phyloP scores from a whole-genome alignment of 1,140 invertebrate species.

The Pogonognathellus flavescens region DNA sequence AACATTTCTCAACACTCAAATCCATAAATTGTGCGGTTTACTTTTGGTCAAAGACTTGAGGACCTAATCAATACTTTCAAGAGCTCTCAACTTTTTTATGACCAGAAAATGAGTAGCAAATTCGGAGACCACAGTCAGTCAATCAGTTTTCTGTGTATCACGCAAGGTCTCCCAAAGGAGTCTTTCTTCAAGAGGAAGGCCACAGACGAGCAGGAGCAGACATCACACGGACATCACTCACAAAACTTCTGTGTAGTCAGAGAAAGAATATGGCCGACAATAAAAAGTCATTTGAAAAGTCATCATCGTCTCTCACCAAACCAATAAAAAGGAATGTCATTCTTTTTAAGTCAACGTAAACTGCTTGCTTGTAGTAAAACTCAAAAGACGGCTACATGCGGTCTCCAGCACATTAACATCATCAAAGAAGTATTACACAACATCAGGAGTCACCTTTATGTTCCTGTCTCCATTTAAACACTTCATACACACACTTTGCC shows the following conservation, averaged over 20 bases:
- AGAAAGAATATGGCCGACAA: background rate
- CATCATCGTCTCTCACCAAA: conserved; percentile 45
- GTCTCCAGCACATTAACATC: too few species aligned
- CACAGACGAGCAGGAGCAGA: background rate
- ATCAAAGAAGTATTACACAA: too few species aligned
- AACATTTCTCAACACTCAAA: conserved; percentile 24
- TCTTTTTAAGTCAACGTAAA: background rate
- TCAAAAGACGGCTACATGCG: too few species aligned
- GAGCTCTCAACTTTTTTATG: conserved; percentile 39
- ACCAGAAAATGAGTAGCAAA: conserved; percentile 17
- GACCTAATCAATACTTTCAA: conserved; percentile 45
- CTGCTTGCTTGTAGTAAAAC: background rate
- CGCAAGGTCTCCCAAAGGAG: background rate
- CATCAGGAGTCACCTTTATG: too few species aligned
- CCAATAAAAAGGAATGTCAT: conserved; percentile 2
- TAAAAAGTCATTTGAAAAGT: conserved; percentile 12
- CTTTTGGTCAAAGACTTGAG: conserved; percentile 22
- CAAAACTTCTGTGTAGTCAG: background rate
- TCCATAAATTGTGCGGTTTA: conserved; percentile 58
- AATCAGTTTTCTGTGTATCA: too few species aligned
- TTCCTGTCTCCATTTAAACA: too few species aligned
- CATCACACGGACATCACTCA: background rate
- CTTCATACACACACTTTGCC: too few species aligned
- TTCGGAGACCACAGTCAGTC: background rate
- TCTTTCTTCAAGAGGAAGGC: background rate